Base-by-base conservation (phyloP, 2,888 invertebrate genomes). In the Diarsia brunnea region DNA sequence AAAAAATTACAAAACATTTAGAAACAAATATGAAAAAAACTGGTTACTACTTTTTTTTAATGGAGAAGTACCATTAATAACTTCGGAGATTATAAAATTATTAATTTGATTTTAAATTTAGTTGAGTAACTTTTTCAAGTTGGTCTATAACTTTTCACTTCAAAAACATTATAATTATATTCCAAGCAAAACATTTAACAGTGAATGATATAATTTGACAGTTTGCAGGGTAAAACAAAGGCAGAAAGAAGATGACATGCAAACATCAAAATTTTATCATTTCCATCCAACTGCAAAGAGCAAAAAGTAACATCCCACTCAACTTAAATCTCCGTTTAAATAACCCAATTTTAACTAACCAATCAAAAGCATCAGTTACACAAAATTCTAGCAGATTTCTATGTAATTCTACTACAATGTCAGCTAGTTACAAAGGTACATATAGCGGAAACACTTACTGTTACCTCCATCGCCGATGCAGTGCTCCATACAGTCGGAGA, bases 401-500 rank as follows among this genome's bases (percentile, higher is more conserved):
- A 43, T 14, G 14, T 7, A 21, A 51, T 63, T 63, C 5, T 45
- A 72, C 21, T 12, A 64, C 0, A 21, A n/a, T 43, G 53, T 1
- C 38, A 51, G 65, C 79, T 49, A 82, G 78, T 60, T 27, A 31
- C 69, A 75, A 67, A 27, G 78, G 76, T 82, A 77, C 79, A 79
- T 69, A 78, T 55, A 79, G 16, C 79, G 24, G 31, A 82, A 66
- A 79, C 65, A 95, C 94, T 94, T 98, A 81, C 99, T 99, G 87
- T 96, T 98, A 84, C 97, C 97, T 82, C 97, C 97, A 88, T 98
- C 98, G 43, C 98, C 97, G 78, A 99, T 97, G 89, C 99, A 98
- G 92, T 99, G 99, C 84, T 99, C 99, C 91, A 98, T 97, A 84
- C 99, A 98, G 92, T 99, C 99, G 0, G 97, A 94, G 72, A 98